A percentile compares a stretch with the other conserved stretches of the same genome.
phyloP scores from a whole-genome alignment of 2,113 vertebrate genomes.

The Puntigrus tetrazona region DNA sequence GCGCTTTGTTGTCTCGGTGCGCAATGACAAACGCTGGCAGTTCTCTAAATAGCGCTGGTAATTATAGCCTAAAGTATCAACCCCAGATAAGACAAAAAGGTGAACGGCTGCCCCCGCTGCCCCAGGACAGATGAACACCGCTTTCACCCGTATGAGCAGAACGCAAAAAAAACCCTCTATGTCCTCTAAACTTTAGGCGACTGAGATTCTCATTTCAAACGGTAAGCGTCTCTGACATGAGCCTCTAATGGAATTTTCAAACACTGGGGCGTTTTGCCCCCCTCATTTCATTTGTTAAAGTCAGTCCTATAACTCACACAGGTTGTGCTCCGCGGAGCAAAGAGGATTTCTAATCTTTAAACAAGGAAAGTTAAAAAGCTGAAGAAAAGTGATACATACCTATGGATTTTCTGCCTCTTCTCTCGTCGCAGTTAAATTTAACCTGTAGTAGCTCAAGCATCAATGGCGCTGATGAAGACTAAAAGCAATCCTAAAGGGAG shows the following conservation, averaged over 20 bases:
- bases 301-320: background rate
- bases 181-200: conserved; percentile 37
- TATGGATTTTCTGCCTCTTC: conserved; percentile 6
- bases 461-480: background rate
- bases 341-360: conserved; percentile 39
- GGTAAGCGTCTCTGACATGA: conserved; percentile 39
- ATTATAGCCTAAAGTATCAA: conserved; percentile 23
- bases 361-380: conserved; percentile 37
- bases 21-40: conserved; percentile 33
- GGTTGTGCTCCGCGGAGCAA: conserved; percentile 29
- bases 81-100: conserved; percentile 10
- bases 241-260: conserved; percentile 48
- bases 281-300: conserved; percentile 6
- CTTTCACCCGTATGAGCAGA: background rate
- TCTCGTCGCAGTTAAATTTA: background rate
- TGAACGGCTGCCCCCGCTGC: background rate
- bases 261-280: conserved; percentile 23
- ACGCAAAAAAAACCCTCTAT: background rate
- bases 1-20: background rate
- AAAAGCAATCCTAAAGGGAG: background rate
- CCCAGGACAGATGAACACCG: background rate
- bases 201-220: conserved; percentile 24
- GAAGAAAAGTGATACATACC: conserved; percentile 17
- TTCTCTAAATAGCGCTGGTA: conserved; percentile 18
- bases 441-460: background rate